A percentile compares a stretch with the other conserved stretches of the same genome.
Conservation (phyloP, 1,140 invertebrate species). For the Phthorimaea operculella region DNA sequence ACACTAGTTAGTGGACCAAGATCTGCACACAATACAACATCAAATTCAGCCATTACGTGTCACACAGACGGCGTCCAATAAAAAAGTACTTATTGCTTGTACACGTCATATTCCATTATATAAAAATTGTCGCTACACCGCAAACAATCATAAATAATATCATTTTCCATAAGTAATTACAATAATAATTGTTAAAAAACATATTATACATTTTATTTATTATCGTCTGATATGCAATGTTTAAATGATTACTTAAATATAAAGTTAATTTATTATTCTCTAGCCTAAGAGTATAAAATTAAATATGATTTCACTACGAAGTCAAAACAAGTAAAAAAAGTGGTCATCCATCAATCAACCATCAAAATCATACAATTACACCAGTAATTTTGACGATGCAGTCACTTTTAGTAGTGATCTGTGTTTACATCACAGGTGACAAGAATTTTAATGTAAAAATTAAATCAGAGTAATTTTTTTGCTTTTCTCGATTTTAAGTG, state of each 20-base stretch:
- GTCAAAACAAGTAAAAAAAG: neutral
- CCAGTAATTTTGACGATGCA: too few species aligned
- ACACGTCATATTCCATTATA: constrained; percentile 57
- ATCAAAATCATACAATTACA: too few species aligned
- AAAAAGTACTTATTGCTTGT: constrained; percentile 65
- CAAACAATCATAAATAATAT: constrained; percentile 62
- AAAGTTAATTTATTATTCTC: neutral
- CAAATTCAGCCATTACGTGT: constrained; percentile 45
- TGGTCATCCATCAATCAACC: too few species aligned
- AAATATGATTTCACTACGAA: neutral
- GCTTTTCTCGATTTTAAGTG: too few species aligned
- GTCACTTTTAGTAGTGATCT: too few species aligned
- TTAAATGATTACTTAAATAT: neutral
- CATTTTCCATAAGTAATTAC: constrained; percentile 25
- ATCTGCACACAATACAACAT: constrained; percentile 61
- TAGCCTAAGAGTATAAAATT: neutral
- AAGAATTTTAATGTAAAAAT: too few species aligned
- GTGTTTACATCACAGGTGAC: too few species aligned
- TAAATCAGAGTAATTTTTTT: too few species aligned
- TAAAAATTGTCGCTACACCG: constrained; percentile 46
- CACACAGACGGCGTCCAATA: constrained; percentile 44
- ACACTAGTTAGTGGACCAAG: constrained; percentile 45
- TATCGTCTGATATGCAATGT: constrained; percentile 58
- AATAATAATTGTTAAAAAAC: constrained; percentile 26
- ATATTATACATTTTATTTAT: constrained; percentile 41